Evolutionary conservation across 2,113 vertebrate species (phyloP), one percentile per base, ranked within the genome.

Genomic region (Meriones unguiculatus): DNA sequence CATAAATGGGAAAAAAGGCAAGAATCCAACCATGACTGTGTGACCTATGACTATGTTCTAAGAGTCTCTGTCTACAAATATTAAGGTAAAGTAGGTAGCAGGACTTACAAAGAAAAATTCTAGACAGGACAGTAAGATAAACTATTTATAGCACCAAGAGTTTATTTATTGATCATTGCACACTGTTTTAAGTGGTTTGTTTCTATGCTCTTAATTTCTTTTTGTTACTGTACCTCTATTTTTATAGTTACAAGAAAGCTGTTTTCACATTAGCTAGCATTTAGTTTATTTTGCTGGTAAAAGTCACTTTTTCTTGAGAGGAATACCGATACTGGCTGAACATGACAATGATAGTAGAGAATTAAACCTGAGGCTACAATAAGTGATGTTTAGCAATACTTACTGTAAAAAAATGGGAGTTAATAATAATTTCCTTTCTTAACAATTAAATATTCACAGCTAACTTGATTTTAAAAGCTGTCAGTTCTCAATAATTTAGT

Each of bases 401-500:
- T 57, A 64, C 50, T 91, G 25, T 67, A 64, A 41, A 64, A 41
- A 94, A 73, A 76, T 7, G 62, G 20, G 38, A 30, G 24, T 75
- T 81, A 85, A 62, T 76, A 76, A 89, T 70, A 28, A 76, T 25
- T 85, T 95, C 72, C 52, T 57, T 62, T 69, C 2, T 64, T 5
- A 94, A 91, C 8, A 91, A 24, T 7, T 84, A 59, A 90, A 78
- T 38, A 88, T 35, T 52, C 22, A 88, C 13, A 88, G 77, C 11
- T 57, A 93, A 91, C 38, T 96, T 70, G 88, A 89, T 57, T 85
- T 24, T 52, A 67, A 96, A 94, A 90, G 17, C 35, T 76, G 59
- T 65, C 2, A 46, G 38, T 65, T 65, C 38, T 85, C 14, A 65
- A 12, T 65, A 65, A 65, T 59, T 85, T 52, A 52, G 30, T 52